Evolutionary conservation across 2,888 invertebrate genomes (phyloP), one percentile per base, ranked within the genome.

Genomic region (Ophonus ardosiacus): DNA sequence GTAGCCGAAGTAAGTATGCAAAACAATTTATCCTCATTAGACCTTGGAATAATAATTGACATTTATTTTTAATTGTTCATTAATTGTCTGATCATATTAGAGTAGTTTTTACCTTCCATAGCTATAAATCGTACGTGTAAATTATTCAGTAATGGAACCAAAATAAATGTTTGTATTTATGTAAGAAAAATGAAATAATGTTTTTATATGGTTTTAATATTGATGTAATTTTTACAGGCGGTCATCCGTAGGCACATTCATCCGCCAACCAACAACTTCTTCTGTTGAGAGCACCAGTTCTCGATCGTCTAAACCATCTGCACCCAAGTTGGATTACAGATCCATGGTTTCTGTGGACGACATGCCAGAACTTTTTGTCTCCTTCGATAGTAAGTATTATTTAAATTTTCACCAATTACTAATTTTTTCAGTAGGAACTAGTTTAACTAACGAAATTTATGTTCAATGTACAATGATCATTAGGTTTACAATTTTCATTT

Each of bases 331-430:
- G 87, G 97, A 97, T 92, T 97, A 97, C 91, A 95, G 97, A 90
- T 97, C 97, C 90, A 97, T 97, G 97, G 97, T 97, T 86, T 97
- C 97, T 21, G 96, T 97, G 87, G 97, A 97, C 89, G 98, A 98
- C 91, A 97, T 97, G 95, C 98, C 98, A 4, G 98, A 98, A 92
- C 94, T 98, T 88, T 98, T 98, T 93, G 96, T 97, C 88, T 97
- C 98, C 78, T 97, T 98, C 90, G 98, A 98, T 91, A 97, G 97
- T 98, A 92, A 95, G 97, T 95, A 24, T n/a, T 24, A 4, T 78
- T 21, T 13, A 31, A 78, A 40, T 7, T 24, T 31, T 24, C 57
- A 78, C 56, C 78, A 78, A 78, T 31, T 78, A 78, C 78, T 78
- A 78, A 78, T 78, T 78, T 78, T 78, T 57, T 78, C 78, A 78